Evolutionary conservation across 2,797 vertebrate species (phyloP).

Genomic region (Sebastes elongatus): DNA sequence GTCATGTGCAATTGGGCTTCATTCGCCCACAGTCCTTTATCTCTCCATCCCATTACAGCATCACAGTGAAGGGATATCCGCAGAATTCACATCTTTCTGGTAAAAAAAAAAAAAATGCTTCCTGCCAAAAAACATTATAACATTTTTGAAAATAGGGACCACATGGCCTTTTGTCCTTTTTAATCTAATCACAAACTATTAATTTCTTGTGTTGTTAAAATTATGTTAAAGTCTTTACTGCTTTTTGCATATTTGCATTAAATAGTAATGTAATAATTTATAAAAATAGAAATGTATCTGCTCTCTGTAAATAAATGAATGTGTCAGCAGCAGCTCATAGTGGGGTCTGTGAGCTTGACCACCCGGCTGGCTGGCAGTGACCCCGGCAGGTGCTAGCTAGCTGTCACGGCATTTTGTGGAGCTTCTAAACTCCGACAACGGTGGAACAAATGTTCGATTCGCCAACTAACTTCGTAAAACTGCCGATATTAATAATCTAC

Average conservation of each 20-base stretch:
- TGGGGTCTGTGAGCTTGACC: too few species aligned
- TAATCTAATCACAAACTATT: not conserved
- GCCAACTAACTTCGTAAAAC: too few species aligned
- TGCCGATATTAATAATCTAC: too few species aligned
- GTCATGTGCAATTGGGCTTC: not conserved
- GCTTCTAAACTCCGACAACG: too few species aligned
- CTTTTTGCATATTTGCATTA: not conserved
- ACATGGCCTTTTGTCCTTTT: not conserved
- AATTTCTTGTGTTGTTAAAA: not conserved
- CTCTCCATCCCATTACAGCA: not conserved
- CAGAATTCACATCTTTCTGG: not conserved
- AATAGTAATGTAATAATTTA: not conserved
- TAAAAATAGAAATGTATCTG: not conserved
- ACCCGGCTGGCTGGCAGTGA: too few species aligned
- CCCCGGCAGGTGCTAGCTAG: too few species aligned
- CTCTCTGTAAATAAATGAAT: not conserved
- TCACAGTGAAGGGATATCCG: not conserved
- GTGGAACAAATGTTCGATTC: too few species aligned
- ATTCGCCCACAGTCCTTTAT: not conserved
- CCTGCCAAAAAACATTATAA: not conserved
- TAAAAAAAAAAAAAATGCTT: not conserved
- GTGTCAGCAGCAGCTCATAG: not conserved
- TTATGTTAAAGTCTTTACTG: not conserved
- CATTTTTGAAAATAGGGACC: not conserved
- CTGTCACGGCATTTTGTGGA: too few species aligned